Conservation (phyloP, 2,113 vertebrate species). For the Coptodon bakossiorum region DNA sequence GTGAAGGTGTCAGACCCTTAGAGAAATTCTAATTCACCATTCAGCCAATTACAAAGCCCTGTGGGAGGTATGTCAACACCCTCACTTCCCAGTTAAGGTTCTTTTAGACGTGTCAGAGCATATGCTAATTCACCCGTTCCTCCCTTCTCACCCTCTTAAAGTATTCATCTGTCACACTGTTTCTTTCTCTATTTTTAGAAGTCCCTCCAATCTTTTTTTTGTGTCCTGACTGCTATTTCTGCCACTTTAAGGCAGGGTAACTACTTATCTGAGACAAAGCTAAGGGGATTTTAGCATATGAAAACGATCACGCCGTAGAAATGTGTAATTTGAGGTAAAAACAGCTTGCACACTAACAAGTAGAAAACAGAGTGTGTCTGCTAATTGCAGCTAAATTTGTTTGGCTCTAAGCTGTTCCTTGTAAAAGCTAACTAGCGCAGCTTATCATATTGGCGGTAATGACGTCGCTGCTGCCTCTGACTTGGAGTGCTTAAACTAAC, state of each 20-base stretch:
- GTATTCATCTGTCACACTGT: not conserved
- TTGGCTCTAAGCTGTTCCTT: not conserved
- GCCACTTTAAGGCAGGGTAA: not conserved
- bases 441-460: not conserved
- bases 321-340: not conserved
- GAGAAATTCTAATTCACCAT: conserved; percentile 23
- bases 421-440: not conserved
- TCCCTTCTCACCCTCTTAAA: not conserved
- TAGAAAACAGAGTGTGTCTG: not conserved
- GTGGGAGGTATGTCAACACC: not conserved
- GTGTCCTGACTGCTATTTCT: not conserved
- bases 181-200: not conserved
- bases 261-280: not conserved
- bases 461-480: not conserved
- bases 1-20: conserved; percentile 9
- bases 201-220: not conserved
- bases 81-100: not conserved
- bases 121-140: not conserved
- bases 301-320: not conserved
- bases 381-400: not conserved
- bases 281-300: not conserved
- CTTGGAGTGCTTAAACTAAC: not conserved
- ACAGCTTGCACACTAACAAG: not conserved
- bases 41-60: conserved; percentile 45
- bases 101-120: not conserved